These are phyloP conservation scores for Tethea ocularis DNA, from an alignment of 2,888 invertebrate genomes.

Conservation along the genomic window DNA sequence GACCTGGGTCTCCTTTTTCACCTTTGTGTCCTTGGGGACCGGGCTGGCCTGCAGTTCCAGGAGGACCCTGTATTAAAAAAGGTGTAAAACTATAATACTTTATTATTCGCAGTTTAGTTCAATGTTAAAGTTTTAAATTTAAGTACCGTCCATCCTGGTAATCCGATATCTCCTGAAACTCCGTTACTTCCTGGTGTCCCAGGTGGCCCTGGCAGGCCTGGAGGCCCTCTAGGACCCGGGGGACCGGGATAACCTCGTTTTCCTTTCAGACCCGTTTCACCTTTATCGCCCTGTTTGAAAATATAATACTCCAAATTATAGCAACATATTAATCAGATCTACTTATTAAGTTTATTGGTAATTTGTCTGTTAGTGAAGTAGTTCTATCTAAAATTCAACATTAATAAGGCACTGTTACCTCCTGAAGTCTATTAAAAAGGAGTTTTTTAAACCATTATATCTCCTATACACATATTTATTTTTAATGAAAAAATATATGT, in stretches of 20 bases:
- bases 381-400: no score
- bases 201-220: constrained; percentile 87
- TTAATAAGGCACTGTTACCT: no score
- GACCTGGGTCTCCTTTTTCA: constrained; percentile 87
- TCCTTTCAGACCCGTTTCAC: constrained; percentile 71
- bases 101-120: no score
- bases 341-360: background rate
- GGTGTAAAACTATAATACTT: constrained; percentile 17
- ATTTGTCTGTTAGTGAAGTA: no score
- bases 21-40: constrained; percentile 86
- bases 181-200: constrained; percentile 89
- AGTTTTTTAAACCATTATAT: no score
- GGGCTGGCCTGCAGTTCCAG: constrained; percentile 86
- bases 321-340: no score
- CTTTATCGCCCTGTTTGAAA: constrained; percentile 68
- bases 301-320: constrained; percentile 12
- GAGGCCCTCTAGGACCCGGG: constrained; percentile 89
- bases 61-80: constrained; percentile 84
- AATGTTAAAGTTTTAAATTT: background rate
- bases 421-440: no score
- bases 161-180: constrained; percentile 88
- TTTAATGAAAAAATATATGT: no score
- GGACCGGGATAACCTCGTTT: constrained; percentile 91
- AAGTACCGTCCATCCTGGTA: constrained; percentile 91
- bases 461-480: no score